Evolutionary conservation across 2,113 vertebrate genomes (phyloP).

Genomic region (Pterocles burchelli): DNA sequence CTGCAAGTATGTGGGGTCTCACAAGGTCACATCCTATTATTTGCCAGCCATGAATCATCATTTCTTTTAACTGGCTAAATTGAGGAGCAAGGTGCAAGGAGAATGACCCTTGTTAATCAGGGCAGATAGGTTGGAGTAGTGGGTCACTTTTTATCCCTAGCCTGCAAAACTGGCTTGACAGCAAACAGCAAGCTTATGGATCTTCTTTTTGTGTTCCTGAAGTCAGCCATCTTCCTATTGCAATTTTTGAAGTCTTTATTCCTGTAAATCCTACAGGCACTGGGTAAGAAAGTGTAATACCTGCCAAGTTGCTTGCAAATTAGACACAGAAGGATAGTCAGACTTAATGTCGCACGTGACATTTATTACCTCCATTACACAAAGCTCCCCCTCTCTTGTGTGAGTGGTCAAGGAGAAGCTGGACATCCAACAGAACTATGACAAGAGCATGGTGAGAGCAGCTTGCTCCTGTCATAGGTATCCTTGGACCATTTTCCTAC

Average conservation of each 20-base stretch:
- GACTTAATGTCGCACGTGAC: rapidly evolving
- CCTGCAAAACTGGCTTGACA: neutral
- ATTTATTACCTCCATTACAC: neutral
- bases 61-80: conserved; percentile 7
- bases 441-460: neutral
- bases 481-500: neutral
- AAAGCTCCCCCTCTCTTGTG: neutral
- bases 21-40: neutral
- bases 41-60: conserved; percentile 1
- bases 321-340: neutral
- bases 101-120: neutral
- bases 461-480: neutral
- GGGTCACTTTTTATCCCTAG: conserved; percentile 5
- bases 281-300: neutral
- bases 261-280: neutral
- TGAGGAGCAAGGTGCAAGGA: neutral
- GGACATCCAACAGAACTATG: neutral
- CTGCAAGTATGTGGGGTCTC: neutral
- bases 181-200: neutral
- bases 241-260: neutral
- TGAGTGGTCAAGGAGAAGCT: neutral
- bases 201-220: neutral
- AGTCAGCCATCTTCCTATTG: neutral
- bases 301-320: neutral
- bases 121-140: neutral